These are phyloP conservation scores for Meloe dianella DNA, from an alignment of 2,888 invertebrate genomes.

Conservation along the genomic window DNA sequence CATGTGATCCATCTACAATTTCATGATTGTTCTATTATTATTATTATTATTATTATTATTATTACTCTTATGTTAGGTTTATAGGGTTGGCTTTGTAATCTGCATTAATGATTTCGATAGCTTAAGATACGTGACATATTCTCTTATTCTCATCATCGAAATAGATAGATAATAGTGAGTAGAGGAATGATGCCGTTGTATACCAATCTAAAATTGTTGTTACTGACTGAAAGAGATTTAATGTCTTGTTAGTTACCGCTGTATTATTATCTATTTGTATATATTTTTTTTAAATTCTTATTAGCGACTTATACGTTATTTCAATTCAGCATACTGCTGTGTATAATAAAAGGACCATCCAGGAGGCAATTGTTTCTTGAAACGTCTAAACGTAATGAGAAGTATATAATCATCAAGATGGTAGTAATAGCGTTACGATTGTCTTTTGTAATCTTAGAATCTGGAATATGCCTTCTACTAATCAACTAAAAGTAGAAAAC, in stretches of 20 bases:
- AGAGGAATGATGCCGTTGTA: neutral
- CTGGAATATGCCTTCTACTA: neutral
- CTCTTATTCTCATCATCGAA: neutral
- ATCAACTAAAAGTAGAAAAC: too few species aligned
- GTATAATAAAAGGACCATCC: conserved; percentile 35
- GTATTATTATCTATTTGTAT: neutral
- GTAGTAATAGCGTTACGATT: too few species aligned
- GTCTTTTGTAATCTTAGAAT: neutral
- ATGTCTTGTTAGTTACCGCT: conserved; percentile 11
- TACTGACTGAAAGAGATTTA: conserved; percentile 4
- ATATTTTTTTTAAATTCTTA: neutral
- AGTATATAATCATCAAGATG: too few species aligned
- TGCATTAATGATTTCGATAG: neutral
- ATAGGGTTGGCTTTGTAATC: neutral
- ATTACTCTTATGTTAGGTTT: neutral
- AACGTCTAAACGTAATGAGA: conserved; percentile 33
- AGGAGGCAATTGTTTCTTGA: conserved; percentile 30
- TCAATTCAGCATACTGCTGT: conserved; percentile 37
- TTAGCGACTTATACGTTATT: conserved; percentile 31
- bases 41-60: neutral
- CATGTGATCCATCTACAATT: neutral
- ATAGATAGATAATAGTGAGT: neutral
- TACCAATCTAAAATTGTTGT: conserved; percentile 6
- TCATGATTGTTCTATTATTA: neutral
- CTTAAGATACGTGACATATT: conserved; percentile 1